These are phyloP conservation scores for Uromys caudimaculatus DNA, from an alignment of 2,797 vertebrate species.

Conservation along the genomic window DNA sequence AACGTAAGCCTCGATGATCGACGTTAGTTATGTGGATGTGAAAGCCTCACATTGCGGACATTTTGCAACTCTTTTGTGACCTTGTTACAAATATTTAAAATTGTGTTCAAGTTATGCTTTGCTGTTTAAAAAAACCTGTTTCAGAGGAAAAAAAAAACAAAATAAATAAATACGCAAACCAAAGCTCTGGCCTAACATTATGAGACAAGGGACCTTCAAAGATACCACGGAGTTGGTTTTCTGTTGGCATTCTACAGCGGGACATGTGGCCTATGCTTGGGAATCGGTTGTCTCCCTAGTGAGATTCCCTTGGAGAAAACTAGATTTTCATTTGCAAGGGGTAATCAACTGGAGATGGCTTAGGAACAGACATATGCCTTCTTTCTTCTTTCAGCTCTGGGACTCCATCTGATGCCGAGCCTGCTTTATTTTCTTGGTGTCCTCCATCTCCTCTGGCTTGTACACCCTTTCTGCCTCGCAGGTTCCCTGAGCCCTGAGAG, in stretches of 20 bases:
- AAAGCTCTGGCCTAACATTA: not conserved
- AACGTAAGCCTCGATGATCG: constrained; percentile 68
- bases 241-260: not conserved
- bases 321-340: not conserved
- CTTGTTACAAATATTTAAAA: constrained; percentile 86
- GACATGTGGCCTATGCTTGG: not conserved
- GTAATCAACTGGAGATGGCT: not conserved
- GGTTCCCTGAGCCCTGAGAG: not conserved
- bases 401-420: not conserved
- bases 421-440: not conserved
- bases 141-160: constrained; percentile 63
- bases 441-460: not conserved
- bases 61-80: constrained; percentile 85
- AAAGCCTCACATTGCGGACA: constrained; percentile 69
- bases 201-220: not conserved
- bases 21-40: constrained; percentile 76
- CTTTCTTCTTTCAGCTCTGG: not conserved
- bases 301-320: not conserved
- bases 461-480: not conserved
- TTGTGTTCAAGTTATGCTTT: constrained; percentile 87
- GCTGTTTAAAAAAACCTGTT: constrained; percentile 91
- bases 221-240: not conserved
- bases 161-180: no score
- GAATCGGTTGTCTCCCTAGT: not conserved
- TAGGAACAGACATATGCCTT: not conserved